Evolutionary conservation across 2,888 invertebrate genomes (phyloP), one percentile per base, ranked within the genome.

Genomic region (Serripes groenlandicus): DNA sequence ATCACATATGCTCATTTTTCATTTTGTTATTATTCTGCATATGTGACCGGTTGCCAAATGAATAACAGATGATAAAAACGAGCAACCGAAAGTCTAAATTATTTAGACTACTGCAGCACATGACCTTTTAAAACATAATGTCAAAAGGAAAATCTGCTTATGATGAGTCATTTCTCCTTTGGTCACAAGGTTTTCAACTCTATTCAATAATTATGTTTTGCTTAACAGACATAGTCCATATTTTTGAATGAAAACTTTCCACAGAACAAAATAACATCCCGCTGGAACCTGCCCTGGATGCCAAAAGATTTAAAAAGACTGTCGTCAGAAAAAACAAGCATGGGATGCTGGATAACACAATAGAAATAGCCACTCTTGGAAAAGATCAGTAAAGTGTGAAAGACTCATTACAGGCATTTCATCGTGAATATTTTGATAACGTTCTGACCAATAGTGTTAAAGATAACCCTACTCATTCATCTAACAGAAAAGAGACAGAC

Each of bases 241-340:
- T n/a, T n/a, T n/a, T n/a, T 78, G 75, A 76, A 78, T n/a, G 62
- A 71, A 32, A 64, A 82, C 52, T 78, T 72, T n/a, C 71, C 78
- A n/a, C 74, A 78, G 66, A 82, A 75, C 37, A 82, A 82, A 37
- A 58, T 82, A 28, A 58, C 78, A 62, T 70, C 78, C 0, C 32
- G 78, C 26, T 78, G 78, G 78, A 78, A 73, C 35, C 64, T 77
- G 21, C 77, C 64, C 21, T 77, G 77, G 77, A 66, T 73, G 23
- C 62, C 60, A 5, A 49, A 30, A 68, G 52, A 73, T 37, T 69
- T 78, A 5, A 78, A 75, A 52, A 42, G 75, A 37, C 54, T 79
- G 15, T 79, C 75, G 54, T 7, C 70, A 71, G 37, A 78, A 75
- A 32, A 79, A 79, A 75, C 49, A 71, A 18, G 71, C 79, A 1